Percentiles rank a stretch among this genome's conserved stretches.
Evolutionary conservation across 2,797 vertebrate genomes (phyloP).

Genomic region (Hippopotamyrus pictus): DNA sequence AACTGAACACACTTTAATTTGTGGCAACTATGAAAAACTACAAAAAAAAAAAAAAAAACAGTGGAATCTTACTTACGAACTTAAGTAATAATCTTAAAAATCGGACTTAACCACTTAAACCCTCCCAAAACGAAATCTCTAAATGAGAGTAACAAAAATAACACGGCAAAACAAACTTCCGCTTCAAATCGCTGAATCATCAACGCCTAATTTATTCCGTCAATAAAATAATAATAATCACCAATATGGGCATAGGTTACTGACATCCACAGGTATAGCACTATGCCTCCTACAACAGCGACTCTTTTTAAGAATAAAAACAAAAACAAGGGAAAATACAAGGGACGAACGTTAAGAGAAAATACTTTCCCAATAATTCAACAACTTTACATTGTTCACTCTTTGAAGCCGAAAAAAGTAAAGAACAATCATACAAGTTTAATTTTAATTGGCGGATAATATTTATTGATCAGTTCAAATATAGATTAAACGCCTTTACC

Average conservation of each 20-base stretch:
- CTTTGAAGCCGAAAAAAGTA: not conserved
- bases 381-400: not conserved
- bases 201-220: not conserved
- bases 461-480: not conserved
- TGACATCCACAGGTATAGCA: not conserved
- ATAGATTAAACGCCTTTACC: not conserved
- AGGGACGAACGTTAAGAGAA: not conserved
- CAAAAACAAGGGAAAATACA: not conserved
- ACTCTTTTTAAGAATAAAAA: not conserved
- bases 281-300: not conserved
- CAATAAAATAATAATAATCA: not conserved
- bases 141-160: not conserved
- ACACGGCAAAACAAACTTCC: not conserved
- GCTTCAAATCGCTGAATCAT: not conserved
- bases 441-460: not conserved
- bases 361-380: not conserved
- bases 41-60: not conserved
- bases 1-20: not conserved
- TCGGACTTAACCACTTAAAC: not conserved
- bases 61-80: not conserved
- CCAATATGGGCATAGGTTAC: not conserved
- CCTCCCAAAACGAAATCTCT: not conserved
- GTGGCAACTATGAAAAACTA: not conserved
- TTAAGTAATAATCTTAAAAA: not conserved
- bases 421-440: not conserved